Percentiles rank a stretch among this genome's conserved stretches.
These are phyloP conservation scores for Ageneiosus marmoratus DNA, from an alignment of 2,113 vertebrate species.

Conservation along the genomic window DNA sequence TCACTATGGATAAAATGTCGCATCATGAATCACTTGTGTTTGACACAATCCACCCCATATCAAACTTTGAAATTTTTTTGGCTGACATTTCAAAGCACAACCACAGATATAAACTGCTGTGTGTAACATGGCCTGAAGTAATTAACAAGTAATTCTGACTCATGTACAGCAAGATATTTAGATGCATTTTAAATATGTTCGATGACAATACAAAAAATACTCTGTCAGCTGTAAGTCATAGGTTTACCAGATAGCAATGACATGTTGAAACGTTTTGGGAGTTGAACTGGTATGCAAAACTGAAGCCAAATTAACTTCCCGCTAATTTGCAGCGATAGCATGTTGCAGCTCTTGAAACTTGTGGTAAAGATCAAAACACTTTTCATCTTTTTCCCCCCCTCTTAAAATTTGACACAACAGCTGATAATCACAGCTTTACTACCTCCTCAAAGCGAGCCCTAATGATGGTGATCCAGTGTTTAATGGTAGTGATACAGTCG, in stretches of 20 bases:
- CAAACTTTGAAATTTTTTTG: not conserved
- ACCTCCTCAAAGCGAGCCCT: slow-evolving; percentile 96
- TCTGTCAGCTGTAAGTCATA: not conserved
- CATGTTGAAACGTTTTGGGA: not conserved
- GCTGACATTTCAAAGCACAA: not conserved
- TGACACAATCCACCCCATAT: not conserved
- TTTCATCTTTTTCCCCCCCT: not conserved
- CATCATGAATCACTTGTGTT: not conserved
- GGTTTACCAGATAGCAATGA: not conserved
- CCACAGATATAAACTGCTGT: not conserved
- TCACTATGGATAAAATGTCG: not conserved
- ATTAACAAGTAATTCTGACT: not conserved
- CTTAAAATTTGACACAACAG: not conserved
- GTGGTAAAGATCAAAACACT: not conserved
- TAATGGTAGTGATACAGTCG: slow-evolving; percentile 96
- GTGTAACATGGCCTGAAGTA: not conserved
- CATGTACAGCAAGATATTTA: not conserved
- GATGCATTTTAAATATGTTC: not conserved
- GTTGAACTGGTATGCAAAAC: not conserved
- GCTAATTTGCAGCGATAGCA: not conserved
- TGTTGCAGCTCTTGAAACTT: not conserved
- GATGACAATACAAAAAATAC: not conserved
- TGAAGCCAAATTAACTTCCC: not conserved
- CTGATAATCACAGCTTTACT: not conserved
- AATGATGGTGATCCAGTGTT: slow-evolving; percentile 99